phyloP scores from a whole-genome alignment of 2,888 invertebrate species.

The Rhogogaster chlorosoma region DNA sequence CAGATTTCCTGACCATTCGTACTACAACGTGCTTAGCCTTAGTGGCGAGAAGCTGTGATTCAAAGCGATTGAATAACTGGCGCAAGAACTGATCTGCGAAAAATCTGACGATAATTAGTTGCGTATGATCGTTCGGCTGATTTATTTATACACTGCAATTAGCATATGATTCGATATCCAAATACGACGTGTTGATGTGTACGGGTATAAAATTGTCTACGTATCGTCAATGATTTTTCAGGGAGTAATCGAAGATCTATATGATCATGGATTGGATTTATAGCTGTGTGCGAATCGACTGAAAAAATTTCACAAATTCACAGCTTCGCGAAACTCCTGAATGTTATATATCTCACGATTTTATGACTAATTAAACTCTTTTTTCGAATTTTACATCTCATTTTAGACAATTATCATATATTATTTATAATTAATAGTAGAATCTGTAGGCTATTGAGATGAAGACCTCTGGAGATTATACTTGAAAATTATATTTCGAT shows the following conservation, averaged over 20 bases:
- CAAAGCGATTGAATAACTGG: background rate
- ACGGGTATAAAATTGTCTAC: background rate
- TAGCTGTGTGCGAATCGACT: background rate
- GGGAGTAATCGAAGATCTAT: background rate
- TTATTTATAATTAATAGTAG: background rate
- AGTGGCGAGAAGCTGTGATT: slow-evolving; percentile 89
- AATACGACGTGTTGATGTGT: background rate
- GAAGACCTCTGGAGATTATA: background rate
- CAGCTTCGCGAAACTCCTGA: background rate
- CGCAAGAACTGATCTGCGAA: background rate
- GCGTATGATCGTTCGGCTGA: background rate
- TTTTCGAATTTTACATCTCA: background rate
- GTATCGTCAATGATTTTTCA: background rate
- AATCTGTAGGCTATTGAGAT: background rate
- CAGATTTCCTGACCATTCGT: slow-evolving; percentile 95
- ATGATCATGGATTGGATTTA: background rate
- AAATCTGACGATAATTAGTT: background rate
- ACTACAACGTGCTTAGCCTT: slow-evolving; percentile 91
- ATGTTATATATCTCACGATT: background rate
- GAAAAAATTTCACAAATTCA: background rate
- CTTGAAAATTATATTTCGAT: background rate
- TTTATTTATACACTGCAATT: background rate
- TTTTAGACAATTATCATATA: background rate
- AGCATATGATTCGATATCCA: background rate
- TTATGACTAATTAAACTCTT: background rate